Evolutionary conservation across 1,140 invertebrate genomes (phyloP).

Genomic region (Drosophila truncata): DNA sequence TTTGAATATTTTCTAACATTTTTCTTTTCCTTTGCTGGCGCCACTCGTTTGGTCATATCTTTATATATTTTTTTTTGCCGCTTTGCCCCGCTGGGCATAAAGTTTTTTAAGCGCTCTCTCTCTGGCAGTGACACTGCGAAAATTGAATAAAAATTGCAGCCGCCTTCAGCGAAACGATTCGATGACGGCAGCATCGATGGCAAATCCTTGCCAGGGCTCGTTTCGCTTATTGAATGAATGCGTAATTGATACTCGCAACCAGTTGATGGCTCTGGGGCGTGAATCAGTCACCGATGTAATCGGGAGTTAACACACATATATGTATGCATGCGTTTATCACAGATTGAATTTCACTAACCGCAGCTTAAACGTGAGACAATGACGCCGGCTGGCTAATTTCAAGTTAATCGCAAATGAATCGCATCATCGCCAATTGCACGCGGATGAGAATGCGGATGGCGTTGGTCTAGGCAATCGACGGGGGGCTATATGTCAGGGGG

Average conservation of each 20-base stretch:
- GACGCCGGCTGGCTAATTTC: slow-evolving; percentile 61
- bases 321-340: slow-evolving; percentile 19
- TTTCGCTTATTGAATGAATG: slow-evolving; percentile 65
- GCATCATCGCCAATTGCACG: slow-evolving; percentile 32
- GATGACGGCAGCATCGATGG: slow-evolving; percentile 32
- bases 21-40: slow-evolving; percentile 37
- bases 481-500: background rate
- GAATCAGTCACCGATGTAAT: slow-evolving; percentile 26
- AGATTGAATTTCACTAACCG: slow-evolving; percentile 42
- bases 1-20: slow-evolving; percentile 69
- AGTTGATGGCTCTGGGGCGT: slow-evolving; percentile 36
- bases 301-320: background rate
- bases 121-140: slow-evolving; percentile 37
- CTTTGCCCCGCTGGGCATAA: slow-evolving; percentile 19
- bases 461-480: slow-evolving; percentile 11
- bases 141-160: slow-evolving; percentile 78
- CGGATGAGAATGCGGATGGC: slow-evolving; percentile 31
- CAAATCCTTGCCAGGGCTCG: slow-evolving; percentile 51
- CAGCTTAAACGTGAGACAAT: slow-evolving; percentile 48
- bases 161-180: slow-evolving; percentile 45
- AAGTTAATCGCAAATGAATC: slow-evolving; percentile 70
- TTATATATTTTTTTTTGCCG: background rate
- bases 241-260: slow-evolving; percentile 76
- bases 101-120: slow-evolving; percentile 55
- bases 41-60: slow-evolving; percentile 17